phyloP scores from a whole-genome alignment of 2,888 invertebrate genomes.

The Meghimatium bilineatum region DNA sequence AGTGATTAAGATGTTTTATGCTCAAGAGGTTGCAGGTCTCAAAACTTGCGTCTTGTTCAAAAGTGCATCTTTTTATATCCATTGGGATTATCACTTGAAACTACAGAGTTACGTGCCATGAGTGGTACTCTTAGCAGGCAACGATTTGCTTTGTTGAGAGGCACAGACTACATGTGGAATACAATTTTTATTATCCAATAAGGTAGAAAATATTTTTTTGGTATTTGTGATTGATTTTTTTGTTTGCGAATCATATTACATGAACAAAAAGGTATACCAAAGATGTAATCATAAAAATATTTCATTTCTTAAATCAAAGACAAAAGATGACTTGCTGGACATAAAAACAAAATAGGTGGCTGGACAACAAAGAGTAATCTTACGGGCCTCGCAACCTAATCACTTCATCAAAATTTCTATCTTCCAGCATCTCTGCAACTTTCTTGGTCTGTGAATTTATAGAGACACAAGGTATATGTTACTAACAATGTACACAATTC shows the following conservation, averaged over 20 bases:
- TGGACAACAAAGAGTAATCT: not conserved
- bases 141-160: no score
- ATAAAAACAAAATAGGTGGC: not conserved
- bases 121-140: no score
- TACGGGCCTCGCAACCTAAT: slow-evolving; percentile 36
- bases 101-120: no score
- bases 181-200: no score
- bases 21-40: no score
- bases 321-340: not conserved
- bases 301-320: not conserved
- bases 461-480: not conserved
- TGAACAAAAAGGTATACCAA: not conserved
- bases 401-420: slow-evolving; percentile 38
- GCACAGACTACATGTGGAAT: no score
- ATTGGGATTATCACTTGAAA: no score
- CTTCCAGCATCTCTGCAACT: slow-evolving; percentile 34
- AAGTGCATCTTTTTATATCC: no score
- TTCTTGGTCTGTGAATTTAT: slow-evolving; percentile 24
- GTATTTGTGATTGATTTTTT: not conserved
- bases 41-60: no score
- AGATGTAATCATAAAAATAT: not conserved
- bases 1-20: no score
- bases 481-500: not conserved
- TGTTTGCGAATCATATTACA: not conserved
- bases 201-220: no score